These are phyloP conservation scores for Drosophila melanocephala DNA, from an alignment of 2,888 invertebrate species.

Conservation along the genomic window DNA sequence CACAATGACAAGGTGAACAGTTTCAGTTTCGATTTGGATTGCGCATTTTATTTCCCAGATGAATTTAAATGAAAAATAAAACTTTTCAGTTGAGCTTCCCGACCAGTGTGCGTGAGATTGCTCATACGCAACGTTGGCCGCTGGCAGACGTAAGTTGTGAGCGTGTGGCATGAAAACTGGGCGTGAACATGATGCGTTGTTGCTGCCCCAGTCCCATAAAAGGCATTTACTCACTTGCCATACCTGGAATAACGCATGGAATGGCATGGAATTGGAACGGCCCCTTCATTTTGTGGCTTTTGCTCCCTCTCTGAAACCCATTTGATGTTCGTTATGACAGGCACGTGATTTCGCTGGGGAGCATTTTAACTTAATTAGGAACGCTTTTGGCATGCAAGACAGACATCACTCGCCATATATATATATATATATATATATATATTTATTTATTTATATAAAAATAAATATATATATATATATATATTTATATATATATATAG, in stretches of 20 bases:
- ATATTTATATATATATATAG: background rate
- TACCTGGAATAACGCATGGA: conserved; percentile 23
- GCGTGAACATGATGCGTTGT: conserved; percentile 30
- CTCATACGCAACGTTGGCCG: conserved; percentile 63
- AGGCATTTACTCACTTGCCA: conserved; percentile 31
- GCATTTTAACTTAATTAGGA: conserved; percentile 81
- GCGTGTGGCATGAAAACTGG: conserved; percentile 29
- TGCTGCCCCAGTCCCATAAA: conserved; percentile 1
- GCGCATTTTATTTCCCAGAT: conserved; percentile 29
- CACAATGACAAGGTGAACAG: conserved; percentile 54
- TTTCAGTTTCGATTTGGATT: conserved; percentile 57
- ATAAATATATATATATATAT: background rate
- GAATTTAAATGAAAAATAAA: conserved; percentile 40
- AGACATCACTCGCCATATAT: conserved; percentile 1
- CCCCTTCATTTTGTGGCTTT: conserved; percentile 43
- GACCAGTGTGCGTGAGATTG: conserved; percentile 53
- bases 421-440: background rate
- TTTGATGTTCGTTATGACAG: conserved; percentile 57
- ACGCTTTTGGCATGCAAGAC: conserved; percentile 52
- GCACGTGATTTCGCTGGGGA: conserved; percentile 76
- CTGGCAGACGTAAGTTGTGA: conserved; percentile 1
- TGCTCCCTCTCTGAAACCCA: conserved; percentile 9
- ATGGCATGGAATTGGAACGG: conserved; percentile 26
- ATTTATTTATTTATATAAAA: background rate
- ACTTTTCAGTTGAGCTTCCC: conserved; percentile 36